A percentile compares a stretch with the other conserved stretches of the same genome.
Evolutionary conservation across 2,797 vertebrate genomes (phyloP).

Genomic region (Pseudocheirus occidentalis): DNA sequence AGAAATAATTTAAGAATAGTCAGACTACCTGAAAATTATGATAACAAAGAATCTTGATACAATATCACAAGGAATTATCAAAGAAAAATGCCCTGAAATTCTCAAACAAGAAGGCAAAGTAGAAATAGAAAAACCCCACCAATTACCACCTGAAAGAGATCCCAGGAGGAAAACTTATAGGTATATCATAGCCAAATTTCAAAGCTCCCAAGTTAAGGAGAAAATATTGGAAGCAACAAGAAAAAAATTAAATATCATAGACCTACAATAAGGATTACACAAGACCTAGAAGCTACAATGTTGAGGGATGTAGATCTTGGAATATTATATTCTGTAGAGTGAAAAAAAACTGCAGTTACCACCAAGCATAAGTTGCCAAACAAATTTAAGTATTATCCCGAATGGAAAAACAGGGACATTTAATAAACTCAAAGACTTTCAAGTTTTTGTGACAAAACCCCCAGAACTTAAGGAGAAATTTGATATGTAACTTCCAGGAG

Average conservation of each 20-base stretch:
- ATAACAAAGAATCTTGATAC: background rate
- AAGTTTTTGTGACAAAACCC: background rate
- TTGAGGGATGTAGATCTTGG: background rate
- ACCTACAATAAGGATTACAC: background rate
- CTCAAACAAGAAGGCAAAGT: background rate
- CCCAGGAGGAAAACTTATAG: background rate
- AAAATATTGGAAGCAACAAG: background rate
- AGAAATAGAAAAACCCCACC: background rate
- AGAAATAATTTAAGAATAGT: background rate
- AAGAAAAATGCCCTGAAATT: background rate
- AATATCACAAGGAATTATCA: background rate
- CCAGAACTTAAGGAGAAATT: background rate
- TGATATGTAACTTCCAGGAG: background rate
- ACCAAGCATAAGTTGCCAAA: background rate
- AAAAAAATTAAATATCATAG: background rate
- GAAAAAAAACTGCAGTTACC: background rate
- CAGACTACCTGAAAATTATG: background rate
- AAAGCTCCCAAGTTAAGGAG: background rate
- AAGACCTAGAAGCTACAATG: background rate
- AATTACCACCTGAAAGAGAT: background rate
- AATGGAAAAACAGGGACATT: background rate
- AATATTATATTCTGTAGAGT: background rate
- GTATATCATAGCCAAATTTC: background rate
- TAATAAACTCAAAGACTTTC: background rate
- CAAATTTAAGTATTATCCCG: background rate